Base-by-base conservation (phyloP, 2,797 vertebrate species). In the Eremophila alpestris region DNA sequence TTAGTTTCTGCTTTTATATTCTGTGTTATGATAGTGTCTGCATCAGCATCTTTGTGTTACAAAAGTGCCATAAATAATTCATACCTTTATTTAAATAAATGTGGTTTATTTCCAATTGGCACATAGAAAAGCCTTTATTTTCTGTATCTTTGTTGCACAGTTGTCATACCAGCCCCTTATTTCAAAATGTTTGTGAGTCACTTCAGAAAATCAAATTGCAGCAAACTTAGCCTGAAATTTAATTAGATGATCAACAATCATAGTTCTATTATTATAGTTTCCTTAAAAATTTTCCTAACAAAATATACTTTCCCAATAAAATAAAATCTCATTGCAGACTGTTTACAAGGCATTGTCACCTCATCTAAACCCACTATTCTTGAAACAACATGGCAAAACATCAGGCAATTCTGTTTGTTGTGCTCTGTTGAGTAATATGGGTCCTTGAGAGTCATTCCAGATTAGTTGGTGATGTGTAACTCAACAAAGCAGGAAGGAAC, bases 61-160 rank as follows among this genome's bases (percentile, higher is more conserved):
- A 51, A 64, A 82, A 87, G 3, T 54, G 0, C 40, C 30, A 74
- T 94, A 94, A 94, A 91, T 85, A 94, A 94, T 95, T 80, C 78
- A 82, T 93, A 34, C 71, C 22, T 76, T 78, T 88, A 87, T 91
- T 92, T 95, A 84, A 95, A 94, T 81, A 95, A 87, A 89, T 90
- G 24, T 90, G 74, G 45, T 94, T 93, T 88, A 78, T 95, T 96
- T 89, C 67, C 78, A 80, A n/a, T 77, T 94, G 94, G 68, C 41
- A 80, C 71, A 80, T 74, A 40, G 87, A 75, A 82, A 60, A 81
- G 43, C 73, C 92, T 94, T 93, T 89, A 51, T 93, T 90, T 93
- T 80, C 90, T 94, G 36, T 93, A 43, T 84, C 41, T 12, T 58
- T 83, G 81, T 84, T 84, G 75, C 68, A 67, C 52, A 83, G 71